phyloP scores from a whole-genome alignment of 2,113 vertebrate genomes.

The Brachypteracias leptosomus region DNA sequence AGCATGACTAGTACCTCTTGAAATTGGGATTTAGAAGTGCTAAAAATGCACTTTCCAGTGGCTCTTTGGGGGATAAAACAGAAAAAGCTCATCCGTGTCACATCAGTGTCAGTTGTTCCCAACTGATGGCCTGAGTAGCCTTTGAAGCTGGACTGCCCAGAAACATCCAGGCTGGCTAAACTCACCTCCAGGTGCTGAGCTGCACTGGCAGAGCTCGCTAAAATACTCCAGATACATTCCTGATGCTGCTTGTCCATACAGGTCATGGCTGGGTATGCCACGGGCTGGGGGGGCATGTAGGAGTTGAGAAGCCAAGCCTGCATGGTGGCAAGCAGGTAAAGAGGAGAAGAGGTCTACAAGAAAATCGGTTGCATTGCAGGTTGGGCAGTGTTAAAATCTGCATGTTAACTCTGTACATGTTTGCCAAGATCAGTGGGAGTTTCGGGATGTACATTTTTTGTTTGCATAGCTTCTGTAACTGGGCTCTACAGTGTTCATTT shows the following conservation, averaged over 20 bases:
- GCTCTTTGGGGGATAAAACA: neutral
- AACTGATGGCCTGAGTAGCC: neutral
- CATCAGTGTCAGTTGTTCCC: neutral
- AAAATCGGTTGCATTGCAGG: neutral
- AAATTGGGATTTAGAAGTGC: neutral
- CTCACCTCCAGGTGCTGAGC: constrained; percentile 14
- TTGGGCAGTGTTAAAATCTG: neutral
- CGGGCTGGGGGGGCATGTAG: neutral
- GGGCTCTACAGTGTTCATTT: neutral
- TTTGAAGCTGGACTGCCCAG: neutral
- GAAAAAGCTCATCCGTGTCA: neutral
- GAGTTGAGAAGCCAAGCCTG: neutral
- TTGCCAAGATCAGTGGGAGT: neutral
- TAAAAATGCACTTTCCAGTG: neutral
- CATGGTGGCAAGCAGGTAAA: neutral
- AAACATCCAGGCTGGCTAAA: neutral
- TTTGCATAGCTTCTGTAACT: neutral
- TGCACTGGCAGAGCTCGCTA: neutral
- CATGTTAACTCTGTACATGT: rapidly evolving
- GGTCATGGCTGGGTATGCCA: neutral
- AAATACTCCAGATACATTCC: neutral
- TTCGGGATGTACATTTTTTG: neutral
- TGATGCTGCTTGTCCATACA: neutral
- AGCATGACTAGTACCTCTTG: neutral
- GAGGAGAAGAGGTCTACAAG: neutral